Evolutionary conservation across 2,888 invertebrate species (phyloP), one percentile per base, ranked within the genome.

Genomic region (Drosophila histrio): DNA sequence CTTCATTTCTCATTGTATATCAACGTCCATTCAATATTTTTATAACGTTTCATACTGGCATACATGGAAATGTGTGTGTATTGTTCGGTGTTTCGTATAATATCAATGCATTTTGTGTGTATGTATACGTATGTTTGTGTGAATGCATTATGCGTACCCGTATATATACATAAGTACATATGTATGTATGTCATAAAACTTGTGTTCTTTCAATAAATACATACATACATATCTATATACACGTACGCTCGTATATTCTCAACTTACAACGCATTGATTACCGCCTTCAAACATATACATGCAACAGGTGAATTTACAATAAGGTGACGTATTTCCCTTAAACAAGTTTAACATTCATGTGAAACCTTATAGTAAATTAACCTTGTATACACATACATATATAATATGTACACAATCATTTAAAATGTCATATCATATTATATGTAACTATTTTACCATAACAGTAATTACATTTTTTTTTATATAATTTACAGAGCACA

Each of bases 401-500:
- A 38, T 26, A n/a, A n/a, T n/a, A n/a, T n/a, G n/a, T n/a, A 49
- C 19, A 32, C 56, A 57, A 49, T 44, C 49, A 61, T 59, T 47
- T 46, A 54, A 19, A 30, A 41, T 75, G 72, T 26, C 46, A 32
- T 32, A 36, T 50, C 22, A 43, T 58, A 52, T 60, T n/a, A n/a
- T n/a, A n/a, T 24, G 53, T 22, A 70, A 50, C 38, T 28, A 47
- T 60, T 70, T 50, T 68, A 49, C 73, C 79, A 78, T 82, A 78
- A 87, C 63, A 73, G 60, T 78, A 78, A 73, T 65, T 72, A 56
- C 59, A 57, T 77, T 85, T 87, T 73, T 77, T 53, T 79, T 79
- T 79, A 79, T 88, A 87, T 87, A 87, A 87, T 87, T 87, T 88
- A 70, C 87, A 87, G 87, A 72, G 86, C 79, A 88, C 84, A 87